Percentiles rank a stretch among this genome's conserved stretches.
These are phyloP conservation scores for Ennomos erosarius DNA, from an alignment of 2,888 invertebrate species.

Conservation along the genomic window DNA sequence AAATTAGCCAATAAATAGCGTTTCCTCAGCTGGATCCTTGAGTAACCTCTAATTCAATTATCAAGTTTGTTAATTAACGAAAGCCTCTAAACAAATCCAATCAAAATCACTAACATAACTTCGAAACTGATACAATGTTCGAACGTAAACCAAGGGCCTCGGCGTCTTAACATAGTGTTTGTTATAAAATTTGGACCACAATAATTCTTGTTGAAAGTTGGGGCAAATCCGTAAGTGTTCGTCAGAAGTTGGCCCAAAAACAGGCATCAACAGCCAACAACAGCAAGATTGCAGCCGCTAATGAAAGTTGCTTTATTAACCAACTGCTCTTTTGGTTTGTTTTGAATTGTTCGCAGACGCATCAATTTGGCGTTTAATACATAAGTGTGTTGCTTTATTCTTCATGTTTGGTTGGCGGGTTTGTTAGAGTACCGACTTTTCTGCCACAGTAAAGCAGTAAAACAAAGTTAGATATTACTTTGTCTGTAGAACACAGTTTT, in stretches of 20 bases:
- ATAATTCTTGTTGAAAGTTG: slow-evolving; percentile 8
- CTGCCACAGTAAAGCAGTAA: too few relatives aligned
- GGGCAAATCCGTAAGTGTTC: slow-evolving; percentile 7
- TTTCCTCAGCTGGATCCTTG: too few relatives aligned
- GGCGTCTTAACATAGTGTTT: slow-evolving; percentile 1
- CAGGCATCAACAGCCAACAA: slow-evolving; percentile 15
- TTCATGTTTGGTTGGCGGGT: not conserved
- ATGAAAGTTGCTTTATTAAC: slow-evolving; percentile 35
- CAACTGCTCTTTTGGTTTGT: slow-evolving; percentile 31
- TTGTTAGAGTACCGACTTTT: not conserved
- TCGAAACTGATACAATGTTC: slow-evolving; percentile 9
- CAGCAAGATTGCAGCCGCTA: slow-evolving; percentile 17
- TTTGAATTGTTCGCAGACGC: slow-evolving; percentile 30
- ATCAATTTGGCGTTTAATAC: slow-evolving; percentile 1
- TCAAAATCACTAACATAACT: slow-evolving; percentile 5
- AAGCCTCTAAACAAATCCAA: slow-evolving; percentile 12
- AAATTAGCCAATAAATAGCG: too few relatives aligned
- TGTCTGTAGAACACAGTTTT: too few relatives aligned
- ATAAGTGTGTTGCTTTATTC: slow-evolving; percentile 7
- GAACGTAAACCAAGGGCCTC: not conserved
- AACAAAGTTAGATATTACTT: too few relatives aligned
- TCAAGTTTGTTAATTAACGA: not conserved
- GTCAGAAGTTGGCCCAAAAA: slow-evolving; percentile 6
- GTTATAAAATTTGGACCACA: slow-evolving; percentile 5
- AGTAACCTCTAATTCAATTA: too few relatives aligned